Base-by-base conservation (phyloP, 1,140 invertebrate genomes). In the Leptinotarsa texana region DNA sequence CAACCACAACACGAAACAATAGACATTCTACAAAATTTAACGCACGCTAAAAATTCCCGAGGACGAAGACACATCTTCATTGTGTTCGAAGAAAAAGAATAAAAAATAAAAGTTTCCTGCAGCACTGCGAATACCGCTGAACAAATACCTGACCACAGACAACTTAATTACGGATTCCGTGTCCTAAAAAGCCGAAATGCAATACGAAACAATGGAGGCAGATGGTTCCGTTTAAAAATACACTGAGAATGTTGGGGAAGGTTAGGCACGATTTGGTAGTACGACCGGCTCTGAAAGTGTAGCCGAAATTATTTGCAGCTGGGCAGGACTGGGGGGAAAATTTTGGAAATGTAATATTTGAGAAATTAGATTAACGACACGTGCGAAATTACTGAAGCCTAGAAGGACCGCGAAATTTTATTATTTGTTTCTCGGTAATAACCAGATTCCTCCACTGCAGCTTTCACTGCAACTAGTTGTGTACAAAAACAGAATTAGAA, bases 161-260 rank as follows among this genome's bases (percentile, higher is more conserved):
- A 71, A 71, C 51, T 57, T 57, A n/a, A 57, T 62, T 71, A 71
- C 51, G 27, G n/a, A 71, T 71, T 18, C 69, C 18, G 51, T 62
- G 51, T 57, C 74, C 77, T 75, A 51, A 65, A 69, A 73, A 61
- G 69, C 75, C 71, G 63, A 70, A 72, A 68, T 67, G 62, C 74
- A 72, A n/a, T 63, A 57, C 51, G 57, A 69, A 73, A 63, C 68
- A 68, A 74, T 63, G 73, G 48, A 73, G 61, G 66, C 69, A 77
- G 71, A 73, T 62, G 69, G 69, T 77, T 74, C 42, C 65, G 72
- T 63, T 72, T 77, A 79, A 79, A 79, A 77, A 77, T 75, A 72
- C 78, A 69, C 72, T 33, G 51, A 77, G 70, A 69, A 68, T 74
- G 71, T 80, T 81, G 79, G 48, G 76, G 73, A 79, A 81, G 80